These are phyloP conservation scores for Poeciliopsis turneri DNA, from an alignment of 2,797 vertebrate genomes.

Conservation along the genomic window DNA sequence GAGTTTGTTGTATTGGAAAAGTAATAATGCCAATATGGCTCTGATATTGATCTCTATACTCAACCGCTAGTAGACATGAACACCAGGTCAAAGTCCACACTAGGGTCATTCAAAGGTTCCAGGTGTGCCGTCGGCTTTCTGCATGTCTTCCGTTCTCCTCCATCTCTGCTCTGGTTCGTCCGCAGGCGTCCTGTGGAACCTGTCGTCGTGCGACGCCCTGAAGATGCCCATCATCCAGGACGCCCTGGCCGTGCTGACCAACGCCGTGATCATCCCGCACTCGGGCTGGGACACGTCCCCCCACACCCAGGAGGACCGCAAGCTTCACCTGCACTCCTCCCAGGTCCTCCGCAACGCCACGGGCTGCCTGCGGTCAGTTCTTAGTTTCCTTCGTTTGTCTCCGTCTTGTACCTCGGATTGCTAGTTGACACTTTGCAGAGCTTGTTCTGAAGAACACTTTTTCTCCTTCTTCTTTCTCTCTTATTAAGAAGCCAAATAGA, in stretches of 20 bases:
- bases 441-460: neutral
- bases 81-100: slow-evolving; percentile 7
- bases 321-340: slow-evolving; percentile 95
- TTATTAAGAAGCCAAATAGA: neutral
- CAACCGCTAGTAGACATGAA: slow-evolving; percentile 1
- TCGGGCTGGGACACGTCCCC: slow-evolving; percentile 97
- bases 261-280: slow-evolving; percentile 97
- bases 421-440: neutral
- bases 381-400: neutral
- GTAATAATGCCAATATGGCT: neutral
- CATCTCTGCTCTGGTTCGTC: slow-evolving; percentile 2
- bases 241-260: slow-evolving; percentile 95
- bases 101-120: slow-evolving; percentile 30
- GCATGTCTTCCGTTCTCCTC: neutral
- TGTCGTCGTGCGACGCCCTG: slow-evolving; percentile 96
- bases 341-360: slow-evolving; percentile 99
- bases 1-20: neutral
- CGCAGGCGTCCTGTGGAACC: slow-evolving; percentile 91
- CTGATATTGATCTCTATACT: neutral
- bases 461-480: neutral
- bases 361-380: slow-evolving; percentile 91
- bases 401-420: neutral
- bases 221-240: slow-evolving; percentile 99
- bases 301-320: slow-evolving; percentile 92
- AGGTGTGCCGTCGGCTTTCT: slow-evolving; percentile 2